phyloP scores from a whole-genome alignment of 2,797 vertebrate species.

The Clarias fuscus region DNA sequence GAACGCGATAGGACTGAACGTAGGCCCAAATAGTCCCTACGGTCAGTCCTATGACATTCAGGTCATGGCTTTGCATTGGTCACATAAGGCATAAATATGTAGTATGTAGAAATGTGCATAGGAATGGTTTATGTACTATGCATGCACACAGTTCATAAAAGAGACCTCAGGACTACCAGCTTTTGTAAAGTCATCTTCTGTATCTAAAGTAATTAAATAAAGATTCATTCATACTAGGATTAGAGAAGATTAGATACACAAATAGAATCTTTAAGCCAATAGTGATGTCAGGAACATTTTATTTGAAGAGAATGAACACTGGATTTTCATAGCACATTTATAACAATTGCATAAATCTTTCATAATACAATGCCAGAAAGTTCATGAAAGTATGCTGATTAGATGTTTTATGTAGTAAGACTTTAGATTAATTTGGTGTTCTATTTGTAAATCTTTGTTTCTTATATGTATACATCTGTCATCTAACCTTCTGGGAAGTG shows the following conservation, averaged over 20 bases:
- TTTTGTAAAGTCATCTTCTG: neutral
- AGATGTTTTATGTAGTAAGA: slow-evolving; percentile 9
- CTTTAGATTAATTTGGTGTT: neutral
- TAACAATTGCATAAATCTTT: neutral
- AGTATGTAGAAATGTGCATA: neutral
- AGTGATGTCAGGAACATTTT: neutral
- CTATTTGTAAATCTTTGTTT: neutral
- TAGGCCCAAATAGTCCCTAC: too few relatives aligned
- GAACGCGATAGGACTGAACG: neutral
- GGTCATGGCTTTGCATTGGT: too few relatives aligned
- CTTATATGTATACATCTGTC: neutral
- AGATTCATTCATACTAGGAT: neutral
- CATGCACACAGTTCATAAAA: neutral
- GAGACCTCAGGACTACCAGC: neutral
- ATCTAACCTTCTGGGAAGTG: neutral
- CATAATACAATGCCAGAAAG: neutral
- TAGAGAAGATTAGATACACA: neutral
- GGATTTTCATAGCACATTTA: neutral
- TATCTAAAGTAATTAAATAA: neutral
- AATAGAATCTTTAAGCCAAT: neutral
- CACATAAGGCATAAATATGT: too few relatives aligned
- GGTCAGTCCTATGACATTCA: too few relatives aligned
- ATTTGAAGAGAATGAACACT: neutral
- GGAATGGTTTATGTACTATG: neutral
- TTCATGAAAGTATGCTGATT: neutral